These are phyloP conservation scores for Cantharis rufa DNA, from an alignment of 2,888 invertebrate genomes.

Conservation along the genomic window DNA sequence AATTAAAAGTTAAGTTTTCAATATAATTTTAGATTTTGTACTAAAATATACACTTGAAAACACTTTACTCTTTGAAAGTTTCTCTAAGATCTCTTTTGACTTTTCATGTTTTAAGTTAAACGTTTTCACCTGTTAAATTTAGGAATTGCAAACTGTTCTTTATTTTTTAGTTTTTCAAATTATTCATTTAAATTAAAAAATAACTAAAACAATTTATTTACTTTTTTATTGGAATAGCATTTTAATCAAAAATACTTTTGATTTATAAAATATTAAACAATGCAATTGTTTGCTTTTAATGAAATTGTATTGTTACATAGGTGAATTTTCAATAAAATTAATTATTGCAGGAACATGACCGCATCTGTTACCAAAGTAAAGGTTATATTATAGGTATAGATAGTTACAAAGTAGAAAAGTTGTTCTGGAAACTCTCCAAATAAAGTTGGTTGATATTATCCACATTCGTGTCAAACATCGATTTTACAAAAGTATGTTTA, in stretches of 20 bases:
- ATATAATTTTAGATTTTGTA: not conserved
- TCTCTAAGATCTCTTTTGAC: not conserved
- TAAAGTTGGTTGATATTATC: conserved; percentile 24
- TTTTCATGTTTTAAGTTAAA: not conserved
- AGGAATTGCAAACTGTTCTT: not conserved
- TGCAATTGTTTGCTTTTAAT: not conserved
- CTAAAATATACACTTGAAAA: not conserved
- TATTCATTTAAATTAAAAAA: not conserved
- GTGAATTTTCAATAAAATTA: not conserved
- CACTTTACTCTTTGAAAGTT: not conserved
- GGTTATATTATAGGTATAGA: conserved; percentile 6
- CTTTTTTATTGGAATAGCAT: not conserved
- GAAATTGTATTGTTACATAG: not conserved
- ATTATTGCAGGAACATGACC: not conserved
- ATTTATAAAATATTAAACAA: not conserved
- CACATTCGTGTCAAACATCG: conserved; percentile 30
- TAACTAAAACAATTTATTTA: not conserved
- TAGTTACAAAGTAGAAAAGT: conserved; percentile 16
- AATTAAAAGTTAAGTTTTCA: not conserved
- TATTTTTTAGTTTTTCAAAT: not conserved
- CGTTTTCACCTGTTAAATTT: not conserved
- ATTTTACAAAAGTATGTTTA: conserved; percentile 13
- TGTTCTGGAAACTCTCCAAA: conserved; percentile 19
- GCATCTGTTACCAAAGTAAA: not conserved
- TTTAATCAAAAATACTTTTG: not conserved